A percentile compares a stretch with the other conserved stretches of the same genome.
Conservation (phyloP, 1,140 invertebrate genomes). For the Panagrolaimus sp. region DNA sequence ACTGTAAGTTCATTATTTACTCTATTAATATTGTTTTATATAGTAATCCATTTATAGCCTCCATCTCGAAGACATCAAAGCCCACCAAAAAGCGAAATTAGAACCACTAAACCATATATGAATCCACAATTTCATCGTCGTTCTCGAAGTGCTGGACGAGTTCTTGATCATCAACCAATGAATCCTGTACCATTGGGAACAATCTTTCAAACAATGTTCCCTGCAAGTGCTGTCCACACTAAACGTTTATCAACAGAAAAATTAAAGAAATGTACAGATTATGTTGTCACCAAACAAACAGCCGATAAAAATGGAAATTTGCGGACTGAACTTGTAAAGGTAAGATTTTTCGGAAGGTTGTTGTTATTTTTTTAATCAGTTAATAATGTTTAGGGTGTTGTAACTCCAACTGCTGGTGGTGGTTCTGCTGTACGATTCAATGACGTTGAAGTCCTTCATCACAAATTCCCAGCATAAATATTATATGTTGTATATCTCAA, state of each 20-base stretch:
- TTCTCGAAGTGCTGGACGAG: constrained; percentile 61
- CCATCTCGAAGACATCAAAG: constrained; percentile 13
- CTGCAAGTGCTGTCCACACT: constrained; percentile 74
- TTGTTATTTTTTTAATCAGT: constrained; percentile 22
- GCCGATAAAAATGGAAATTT: constrained; percentile 82
- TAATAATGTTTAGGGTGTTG: constrained; percentile 68
- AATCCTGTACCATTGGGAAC: constrained; percentile 66
- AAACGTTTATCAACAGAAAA: constrained; percentile 70
- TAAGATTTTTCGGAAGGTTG: constrained; percentile 52
- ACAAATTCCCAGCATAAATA: constrained; percentile 67
- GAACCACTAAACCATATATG: constrained; percentile 15
- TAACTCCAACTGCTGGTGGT: constrained; percentile 81
- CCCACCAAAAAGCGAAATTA: neutral
- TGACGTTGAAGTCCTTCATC: constrained; percentile 83
- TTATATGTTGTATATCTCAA: no score
- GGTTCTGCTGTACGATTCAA: constrained; percentile 90
- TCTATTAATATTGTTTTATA: neutral
- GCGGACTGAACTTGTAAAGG: constrained; percentile 85
- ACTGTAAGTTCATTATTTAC: neutral
- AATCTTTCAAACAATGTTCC: constrained; percentile 76
- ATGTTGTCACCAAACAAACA: constrained; percentile 82
- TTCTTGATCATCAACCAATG: constrained; percentile 81
- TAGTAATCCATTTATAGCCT: neutral
- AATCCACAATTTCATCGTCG: constrained; percentile 40
- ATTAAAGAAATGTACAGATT: constrained; percentile 74